Base-by-base conservation (phyloP, 1,140 invertebrate species). In the Bacillus rossius region DNA sequence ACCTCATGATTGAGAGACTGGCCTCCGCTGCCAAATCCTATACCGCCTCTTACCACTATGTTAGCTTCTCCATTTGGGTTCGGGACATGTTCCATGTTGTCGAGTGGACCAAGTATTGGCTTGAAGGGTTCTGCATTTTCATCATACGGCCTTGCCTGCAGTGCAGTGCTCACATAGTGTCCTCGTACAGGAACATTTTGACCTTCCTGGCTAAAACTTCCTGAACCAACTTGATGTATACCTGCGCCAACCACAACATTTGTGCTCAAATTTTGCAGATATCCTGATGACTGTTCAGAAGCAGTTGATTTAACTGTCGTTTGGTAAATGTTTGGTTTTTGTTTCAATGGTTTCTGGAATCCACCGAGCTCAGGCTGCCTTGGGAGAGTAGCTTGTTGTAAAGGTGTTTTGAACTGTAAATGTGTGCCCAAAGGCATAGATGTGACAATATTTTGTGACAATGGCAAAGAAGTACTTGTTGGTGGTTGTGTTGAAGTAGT, bases 91-190 rank as follows among this genome's bases (percentile, higher is more conserved):
- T 40, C 23, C 14, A 23, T 53, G 38, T 51, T 56, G 50, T 59
- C 57, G 25, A 19, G 13, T 16, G 64, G 61, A 10, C 59, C 62
- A 60, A 65, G 62, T 3, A 73, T 59, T 16, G 74, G 69, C 51
- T 68, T 67, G 29, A 76, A 74, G 0, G 70, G 67, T 4, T 67
- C 59, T 20, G 48, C 57, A 19, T 48, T 22, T 16, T 45, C 41
- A 22, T 72, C 73, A 48, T 77, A 80, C 3, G 73, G 73, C 63
- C 71, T 76, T 58, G 77, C 76, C 8, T 75, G 72, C 10, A 75
- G 58, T 0, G 75, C 69, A 4, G 71, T 72, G 1, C 74, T 77
- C 0, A 71, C 72, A 53, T 75, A 80, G 53, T 77, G 74, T 16
- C 69, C 67, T 57, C 16, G 16, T 25, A 34, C 29, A 34, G 29